Evolutionary conservation across 2,113 vertebrate species (phyloP), one percentile per base, ranked within the genome.

Genomic region (Triplophysa dalaica): DNA sequence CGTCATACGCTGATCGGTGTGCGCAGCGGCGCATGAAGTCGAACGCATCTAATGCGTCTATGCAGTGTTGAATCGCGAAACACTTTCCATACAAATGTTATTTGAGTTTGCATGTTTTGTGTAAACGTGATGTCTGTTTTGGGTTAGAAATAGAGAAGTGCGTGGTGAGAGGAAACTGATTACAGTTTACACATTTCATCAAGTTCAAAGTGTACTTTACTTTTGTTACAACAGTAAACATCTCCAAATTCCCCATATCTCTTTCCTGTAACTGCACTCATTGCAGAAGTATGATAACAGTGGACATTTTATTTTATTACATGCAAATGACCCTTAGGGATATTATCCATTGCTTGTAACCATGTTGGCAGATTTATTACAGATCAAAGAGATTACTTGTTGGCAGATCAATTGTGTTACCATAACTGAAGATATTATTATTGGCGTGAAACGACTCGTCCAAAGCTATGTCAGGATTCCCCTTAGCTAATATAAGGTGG

Each of bases 121-220:
- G 19, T 1, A 22, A 58, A 33, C 29, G 13, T 48, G 2, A 3
- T 16, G 3, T 11, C 16, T 54, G 24, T 29, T 38, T 38, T 38
- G 5, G 3, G 50, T 58, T 41, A 41, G 29, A 72, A 72, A 72
- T 70, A 45, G 26, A 73, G 54, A 73, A 60, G 19, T 73, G n/a
- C 12, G 17, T 5, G 52, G 10, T 70, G 11, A 72, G 48, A 50
- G 68, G 19, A 54, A 54, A 13, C 24, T 13, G 2, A 58, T 58
- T 58, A 58, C 54, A n/a, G 19, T 21, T 58, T 11, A 58, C n/a
- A 58, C 19, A 58, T 58, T n/a, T 58, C 54, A 11, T 21, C n/a
- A 21, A n/a, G 10, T 17, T 52, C 3, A 52, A 52, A 11, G 43
- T 2, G 43, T 38, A 38, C 43, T 45, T 45, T 11, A 9, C 7